phyloP scores from a whole-genome alignment of 1,140 invertebrate genomes.

The Planococcus citri region DNA sequence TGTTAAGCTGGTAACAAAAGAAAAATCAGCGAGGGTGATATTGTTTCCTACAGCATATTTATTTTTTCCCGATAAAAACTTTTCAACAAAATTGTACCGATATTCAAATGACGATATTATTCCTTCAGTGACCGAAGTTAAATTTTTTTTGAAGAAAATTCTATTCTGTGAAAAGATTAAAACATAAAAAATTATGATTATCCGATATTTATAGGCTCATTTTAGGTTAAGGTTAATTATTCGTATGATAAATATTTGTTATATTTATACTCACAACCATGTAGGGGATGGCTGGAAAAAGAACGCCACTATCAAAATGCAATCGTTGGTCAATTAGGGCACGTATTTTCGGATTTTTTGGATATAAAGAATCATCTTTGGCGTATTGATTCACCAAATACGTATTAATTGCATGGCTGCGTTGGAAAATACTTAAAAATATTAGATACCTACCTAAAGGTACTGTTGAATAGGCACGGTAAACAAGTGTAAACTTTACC shows the following conservation, averaged over 20 bases:
- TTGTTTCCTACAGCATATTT: slow-evolving; percentile 50
- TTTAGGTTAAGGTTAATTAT: no score
- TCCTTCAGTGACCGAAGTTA: slow-evolving; percentile 38
- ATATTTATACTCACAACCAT: slow-evolving; percentile 40
- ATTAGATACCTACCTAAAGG: no score
- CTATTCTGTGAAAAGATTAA: background rate
- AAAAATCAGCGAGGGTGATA: slow-evolving; percentile 61
- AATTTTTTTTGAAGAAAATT: background rate
- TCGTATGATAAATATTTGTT: no score
- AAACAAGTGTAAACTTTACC: no score
- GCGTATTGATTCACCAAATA: slow-evolving; percentile 59
- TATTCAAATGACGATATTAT: slow-evolving; percentile 49
- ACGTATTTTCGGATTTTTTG: slow-evolving; percentile 48
- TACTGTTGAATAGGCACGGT: no score
- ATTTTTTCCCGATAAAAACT: slow-evolving; percentile 48
- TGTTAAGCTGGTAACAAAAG: slow-evolving; percentile 45
- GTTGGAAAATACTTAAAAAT: no score
- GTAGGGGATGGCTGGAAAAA: slow-evolving; percentile 50
- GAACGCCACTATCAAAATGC: slow-evolving; percentile 55
- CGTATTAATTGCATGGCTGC: slow-evolving; percentile 24
- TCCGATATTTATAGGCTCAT: no score
- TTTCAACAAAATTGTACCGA: slow-evolving; percentile 51
- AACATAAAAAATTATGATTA: slow-evolving; percentile 26
- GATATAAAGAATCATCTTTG: slow-evolving; percentile 53
- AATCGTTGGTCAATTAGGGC: slow-evolving; percentile 59